Evolutionary conservation across 2,797 vertebrate genomes (phyloP).

Genomic region (Ctenopoma multispine): DNA sequence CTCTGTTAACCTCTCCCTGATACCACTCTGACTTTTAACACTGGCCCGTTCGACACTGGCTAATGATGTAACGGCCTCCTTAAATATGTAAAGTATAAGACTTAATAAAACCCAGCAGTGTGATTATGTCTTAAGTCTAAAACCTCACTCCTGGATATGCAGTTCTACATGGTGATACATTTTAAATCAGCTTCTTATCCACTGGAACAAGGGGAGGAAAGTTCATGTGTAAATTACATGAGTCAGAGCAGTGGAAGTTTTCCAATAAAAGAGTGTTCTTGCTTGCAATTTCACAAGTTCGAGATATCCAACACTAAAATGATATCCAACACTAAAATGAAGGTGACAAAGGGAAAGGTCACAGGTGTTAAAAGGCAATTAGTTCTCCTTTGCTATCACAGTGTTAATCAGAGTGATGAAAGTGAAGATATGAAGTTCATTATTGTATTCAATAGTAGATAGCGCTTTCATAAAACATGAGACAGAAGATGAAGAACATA

Average conservation of each 20-base stretch:
- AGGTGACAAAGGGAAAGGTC: constrained; percentile 73
- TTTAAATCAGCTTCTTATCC: constrained; percentile 82
- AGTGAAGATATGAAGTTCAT: constrained; percentile 66
- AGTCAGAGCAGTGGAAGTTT: constrained; percentile 73
- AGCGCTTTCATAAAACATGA: constrained; percentile 71
- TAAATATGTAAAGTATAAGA: constrained; percentile 86
- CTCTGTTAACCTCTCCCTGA: constrained; percentile 75
- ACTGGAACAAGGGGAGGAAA: constrained; percentile 73
- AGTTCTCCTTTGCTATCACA: constrained; percentile 74
- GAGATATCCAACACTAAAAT: constrained; percentile 68
- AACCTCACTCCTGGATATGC: constrained; percentile 73
- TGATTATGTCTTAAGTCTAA: constrained; percentile 79
- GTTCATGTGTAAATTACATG: constrained; percentile 77
- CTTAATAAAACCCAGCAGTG: constrained; percentile 77
- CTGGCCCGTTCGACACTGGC: constrained; percentile 73
- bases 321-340: constrained; percentile 55
- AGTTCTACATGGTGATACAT: constrained; percentile 80
- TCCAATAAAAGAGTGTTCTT: constrained; percentile 50
- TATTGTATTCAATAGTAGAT: constrained; percentile 73
- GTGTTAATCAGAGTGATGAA: constrained; percentile 76
- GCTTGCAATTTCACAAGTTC: constrained; percentile 64
- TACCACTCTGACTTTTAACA: constrained; percentile 78
- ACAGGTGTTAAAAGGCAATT: constrained; percentile 85
- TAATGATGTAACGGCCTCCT: constrained; percentile 83
- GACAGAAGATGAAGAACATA: constrained; percentile 59